Conservation (phyloP, 2,113 vertebrate species). For the Elgaria multicarinata region DNA sequence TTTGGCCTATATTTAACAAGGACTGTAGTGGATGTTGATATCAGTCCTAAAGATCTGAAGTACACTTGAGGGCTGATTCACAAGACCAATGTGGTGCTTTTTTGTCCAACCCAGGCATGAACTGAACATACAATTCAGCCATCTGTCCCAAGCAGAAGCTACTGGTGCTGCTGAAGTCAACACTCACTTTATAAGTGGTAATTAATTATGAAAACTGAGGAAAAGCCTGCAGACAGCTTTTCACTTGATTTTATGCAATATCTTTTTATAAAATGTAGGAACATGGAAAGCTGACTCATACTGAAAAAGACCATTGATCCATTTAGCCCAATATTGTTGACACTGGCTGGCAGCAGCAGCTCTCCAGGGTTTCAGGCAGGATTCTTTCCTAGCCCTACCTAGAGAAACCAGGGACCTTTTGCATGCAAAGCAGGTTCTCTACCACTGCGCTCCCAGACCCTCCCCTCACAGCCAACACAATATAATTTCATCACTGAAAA, state of each 20-base stretch:
- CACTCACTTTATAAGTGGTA: background rate
- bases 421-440: no score
- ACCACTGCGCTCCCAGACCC: no score
- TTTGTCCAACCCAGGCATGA: background rate
- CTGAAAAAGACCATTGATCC: no score
- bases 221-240: background rate
- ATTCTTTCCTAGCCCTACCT: no score
- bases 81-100: background rate
- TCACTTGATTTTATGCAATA: background rate
- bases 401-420: no score
- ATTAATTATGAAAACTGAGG: background rate
- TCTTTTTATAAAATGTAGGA: background rate
- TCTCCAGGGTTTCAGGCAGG: no score
- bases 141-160: background rate
- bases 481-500: background rate
- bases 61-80: background rate
- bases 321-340: no score
- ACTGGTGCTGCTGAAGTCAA: no score
- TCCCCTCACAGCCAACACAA: background rate
- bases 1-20: background rate
- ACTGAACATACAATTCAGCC: background rate
- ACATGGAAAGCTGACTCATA: no score
- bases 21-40: background rate
- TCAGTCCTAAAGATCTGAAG: background rate
- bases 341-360: no score